Evolutionary conservation across 2,888 invertebrate species (phyloP).

Genomic region (Dryobota labecula): DNA sequence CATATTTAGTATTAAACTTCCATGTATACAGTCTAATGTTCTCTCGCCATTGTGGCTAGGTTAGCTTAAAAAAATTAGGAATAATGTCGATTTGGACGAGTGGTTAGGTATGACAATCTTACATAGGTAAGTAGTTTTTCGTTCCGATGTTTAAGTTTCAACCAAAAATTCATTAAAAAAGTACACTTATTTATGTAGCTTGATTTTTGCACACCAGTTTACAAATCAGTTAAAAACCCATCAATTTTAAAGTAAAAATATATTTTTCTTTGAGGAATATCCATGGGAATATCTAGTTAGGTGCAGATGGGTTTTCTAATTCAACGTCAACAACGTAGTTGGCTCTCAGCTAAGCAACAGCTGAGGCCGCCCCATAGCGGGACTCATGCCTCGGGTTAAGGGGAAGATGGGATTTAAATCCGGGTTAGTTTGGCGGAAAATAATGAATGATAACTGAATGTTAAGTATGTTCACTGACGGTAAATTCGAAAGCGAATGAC

Average conservation of each 20-base stretch:
- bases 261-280: background rate
- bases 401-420: slow-evolving; percentile 16
- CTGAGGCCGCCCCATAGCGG: slow-evolving; percentile 8
- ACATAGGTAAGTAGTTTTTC: too few relatives aligned
- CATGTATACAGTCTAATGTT: background rate
- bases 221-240: background rate
- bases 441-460: slow-evolving; percentile 23
- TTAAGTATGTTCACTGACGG: background rate
- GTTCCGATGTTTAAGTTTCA: background rate
- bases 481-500: background rate
- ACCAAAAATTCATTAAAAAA: background rate
- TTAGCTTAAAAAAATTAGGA: background rate
- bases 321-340: slow-evolving; percentile 9
- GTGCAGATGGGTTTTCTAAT: slow-evolving; percentile 33
- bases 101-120: background rate
- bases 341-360: slow-evolving; percentile 9
- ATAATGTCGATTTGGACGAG: background rate
- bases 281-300: slow-evolving; percentile 6
- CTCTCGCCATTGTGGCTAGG: too few relatives aligned
- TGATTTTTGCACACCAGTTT: background rate
- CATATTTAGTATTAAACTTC: background rate
- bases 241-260: background rate
- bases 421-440: background rate
- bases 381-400: background rate
- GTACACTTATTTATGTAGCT: background rate